Evolutionary conservation across 2,113 vertebrate species (phyloP).

Genomic region (Odontesthes bonariensis): DNA sequence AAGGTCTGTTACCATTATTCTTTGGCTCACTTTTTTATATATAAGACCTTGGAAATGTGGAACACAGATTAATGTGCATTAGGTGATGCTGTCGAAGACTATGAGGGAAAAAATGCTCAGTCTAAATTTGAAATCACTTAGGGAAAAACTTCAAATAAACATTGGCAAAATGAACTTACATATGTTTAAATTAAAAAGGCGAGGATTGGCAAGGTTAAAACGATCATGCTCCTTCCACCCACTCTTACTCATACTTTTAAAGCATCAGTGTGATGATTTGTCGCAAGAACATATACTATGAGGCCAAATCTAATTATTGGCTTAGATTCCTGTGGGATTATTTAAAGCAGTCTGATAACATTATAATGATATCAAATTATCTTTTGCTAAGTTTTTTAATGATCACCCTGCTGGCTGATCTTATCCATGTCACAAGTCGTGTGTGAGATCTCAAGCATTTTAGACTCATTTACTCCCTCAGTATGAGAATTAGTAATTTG

Average conservation of each 20-base stretch:
- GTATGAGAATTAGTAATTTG: conserved; percentile 36
- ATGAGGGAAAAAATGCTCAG: background rate
- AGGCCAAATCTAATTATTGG: conserved; percentile 54
- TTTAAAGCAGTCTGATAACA: conserved; percentile 52
- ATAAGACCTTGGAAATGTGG: background rate
- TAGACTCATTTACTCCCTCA: conserved; percentile 30
- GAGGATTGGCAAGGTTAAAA: background rate
- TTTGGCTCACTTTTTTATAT: too few species aligned
- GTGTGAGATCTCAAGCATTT: conserved; percentile 47
- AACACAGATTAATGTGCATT: background rate
- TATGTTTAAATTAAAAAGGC: background rate
- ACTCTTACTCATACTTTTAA: conserved; percentile 23
- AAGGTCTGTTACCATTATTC: too few species aligned
- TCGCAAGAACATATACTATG: conserved; percentile 19
- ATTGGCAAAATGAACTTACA: background rate
- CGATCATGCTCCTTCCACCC: background rate
- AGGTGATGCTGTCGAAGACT: background rate
- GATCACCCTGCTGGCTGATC: conserved; percentile 60
- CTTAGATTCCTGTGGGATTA: conserved; percentile 42
- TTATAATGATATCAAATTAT: conserved; percentile 65
- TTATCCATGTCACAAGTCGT: conserved; percentile 39
- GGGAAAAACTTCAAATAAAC: background rate
- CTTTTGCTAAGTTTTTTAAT: conserved; percentile 65
- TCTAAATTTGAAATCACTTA: background rate
- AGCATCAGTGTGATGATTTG: conserved; percentile 11